Percentiles rank a stretch among this genome's conserved stretches.
phyloP scores from a whole-genome alignment of 1,140 invertebrate species.

The Drosophila sp. region DNA sequence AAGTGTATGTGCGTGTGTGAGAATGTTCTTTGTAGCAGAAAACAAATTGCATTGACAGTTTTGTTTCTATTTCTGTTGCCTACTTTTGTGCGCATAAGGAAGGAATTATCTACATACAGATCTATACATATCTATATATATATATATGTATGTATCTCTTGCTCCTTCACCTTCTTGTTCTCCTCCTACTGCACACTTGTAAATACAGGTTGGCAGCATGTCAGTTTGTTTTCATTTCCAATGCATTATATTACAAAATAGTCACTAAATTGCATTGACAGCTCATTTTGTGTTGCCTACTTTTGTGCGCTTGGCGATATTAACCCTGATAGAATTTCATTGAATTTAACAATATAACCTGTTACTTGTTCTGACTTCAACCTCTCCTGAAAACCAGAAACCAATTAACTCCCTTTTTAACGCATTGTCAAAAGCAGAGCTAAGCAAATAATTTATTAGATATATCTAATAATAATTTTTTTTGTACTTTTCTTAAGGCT shows the following conservation, averaged over 20 bases:
- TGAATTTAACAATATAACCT: no score
- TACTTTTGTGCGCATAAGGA: constrained; percentile 34
- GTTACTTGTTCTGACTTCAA: no score
- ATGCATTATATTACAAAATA: not conserved
- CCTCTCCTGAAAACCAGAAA: no score
- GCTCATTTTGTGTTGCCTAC: constrained; percentile 23
- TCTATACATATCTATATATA: no score
- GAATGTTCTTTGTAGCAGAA: constrained; percentile 15
- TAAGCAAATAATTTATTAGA: no score
- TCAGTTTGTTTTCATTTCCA: not conserved
- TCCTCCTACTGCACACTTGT: not conserved
- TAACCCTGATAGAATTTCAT: no score
- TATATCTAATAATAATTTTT: no score
- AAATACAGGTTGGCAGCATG: not conserved
- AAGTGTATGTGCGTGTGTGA: not conserved
- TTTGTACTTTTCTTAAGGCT: no score
- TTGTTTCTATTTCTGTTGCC: constrained; percentile 34
- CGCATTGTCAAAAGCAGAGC: no score
- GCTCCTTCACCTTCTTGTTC: not conserved
- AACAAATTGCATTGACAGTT: constrained; percentile 30
- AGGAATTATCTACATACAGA: constrained; percentile 4
- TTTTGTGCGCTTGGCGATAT: constrained; percentile 38
- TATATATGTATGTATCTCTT: not conserved
- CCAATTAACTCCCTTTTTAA: no score
- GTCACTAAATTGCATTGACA: constrained; percentile 2